phyloP scores from a whole-genome alignment of 2,797 vertebrate genomes.

The Squalus acanthias region DNA sequence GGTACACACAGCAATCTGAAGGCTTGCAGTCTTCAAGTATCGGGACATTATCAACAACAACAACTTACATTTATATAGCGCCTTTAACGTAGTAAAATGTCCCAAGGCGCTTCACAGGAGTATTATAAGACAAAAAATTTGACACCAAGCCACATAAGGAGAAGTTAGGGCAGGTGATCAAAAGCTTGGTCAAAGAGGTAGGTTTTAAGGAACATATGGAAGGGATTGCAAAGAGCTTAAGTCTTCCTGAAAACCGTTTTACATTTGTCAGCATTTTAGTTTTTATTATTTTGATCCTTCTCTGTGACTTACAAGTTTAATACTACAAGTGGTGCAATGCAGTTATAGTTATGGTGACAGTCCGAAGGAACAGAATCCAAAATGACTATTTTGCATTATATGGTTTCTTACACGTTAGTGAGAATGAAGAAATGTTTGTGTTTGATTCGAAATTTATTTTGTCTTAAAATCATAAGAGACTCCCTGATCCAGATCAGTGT shows the following conservation, averaged over 20 bases:
- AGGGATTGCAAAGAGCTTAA: neutral
- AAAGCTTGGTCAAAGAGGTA: no score
- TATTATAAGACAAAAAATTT: no score
- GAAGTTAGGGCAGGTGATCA: no score
- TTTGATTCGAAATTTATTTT: neutral
- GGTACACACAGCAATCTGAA: neutral
- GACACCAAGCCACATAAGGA: no score
- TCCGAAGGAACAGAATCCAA: neutral
- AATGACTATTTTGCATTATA: neutral
- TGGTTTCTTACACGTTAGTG: neutral
- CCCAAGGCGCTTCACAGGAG: no score
- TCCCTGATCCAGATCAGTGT: neutral
- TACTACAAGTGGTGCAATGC: neutral
- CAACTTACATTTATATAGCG: no score
- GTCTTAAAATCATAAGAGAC: neutral
- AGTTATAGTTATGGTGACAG: neutral
- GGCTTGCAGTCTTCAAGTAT: neutral
- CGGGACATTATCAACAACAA: no score
- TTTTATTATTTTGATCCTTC: neutral
- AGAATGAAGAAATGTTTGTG: slow-evolving; percentile 10
- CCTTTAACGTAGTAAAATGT: no score
- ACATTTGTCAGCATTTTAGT: neutral
- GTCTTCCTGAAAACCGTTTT: neutral
- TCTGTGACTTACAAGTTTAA: neutral
- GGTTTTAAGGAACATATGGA: neutral